These are phyloP conservation scores for Meiosimyza decipiens DNA, from an alignment of 2,888 invertebrate genomes.

Conservation along the genomic window DNA sequence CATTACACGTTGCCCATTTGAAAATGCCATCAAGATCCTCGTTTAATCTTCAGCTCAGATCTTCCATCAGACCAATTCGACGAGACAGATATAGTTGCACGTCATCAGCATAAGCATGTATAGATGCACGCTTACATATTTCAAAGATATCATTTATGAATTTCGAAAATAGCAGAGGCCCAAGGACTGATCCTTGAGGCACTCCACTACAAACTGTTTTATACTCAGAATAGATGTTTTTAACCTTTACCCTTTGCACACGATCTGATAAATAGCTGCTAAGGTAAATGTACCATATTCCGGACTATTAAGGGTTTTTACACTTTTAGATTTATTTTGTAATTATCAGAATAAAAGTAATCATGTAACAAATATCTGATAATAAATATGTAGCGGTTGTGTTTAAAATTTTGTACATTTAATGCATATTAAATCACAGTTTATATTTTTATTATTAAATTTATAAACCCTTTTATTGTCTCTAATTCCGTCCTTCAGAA, in stretches of 20 bases:
- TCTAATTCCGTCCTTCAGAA: too few species aligned
- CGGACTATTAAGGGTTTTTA: too few species aligned
- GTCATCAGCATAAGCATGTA: constrained; percentile 31
- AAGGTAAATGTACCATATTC: too few species aligned
- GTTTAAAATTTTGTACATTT: too few species aligned
- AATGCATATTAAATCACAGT: too few species aligned
- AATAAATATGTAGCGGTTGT: too few species aligned
- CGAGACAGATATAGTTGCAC: constrained; percentile 20
- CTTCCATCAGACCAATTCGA: background rate
- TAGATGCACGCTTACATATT: background rate
- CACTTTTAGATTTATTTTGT: too few species aligned
- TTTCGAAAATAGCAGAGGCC: constrained; percentile 6
- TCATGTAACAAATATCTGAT: too few species aligned
- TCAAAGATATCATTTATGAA: constrained; percentile 26
- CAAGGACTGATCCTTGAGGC: constrained; percentile 20
- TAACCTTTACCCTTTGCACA: constrained; percentile 4
- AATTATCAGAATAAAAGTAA: too few species aligned
- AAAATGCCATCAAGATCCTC: constrained; percentile 11
- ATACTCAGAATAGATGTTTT: constrained; percentile 6
- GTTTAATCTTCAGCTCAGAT: constrained; percentile 10
- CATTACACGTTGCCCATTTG: background rate
- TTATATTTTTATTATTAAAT: too few species aligned
- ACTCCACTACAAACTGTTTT: constrained; percentile 12
- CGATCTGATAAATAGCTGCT: constrained; percentile 1
- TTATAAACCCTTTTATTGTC: too few species aligned